A percentile compares a stretch with the other conserved stretches of the same genome.
Evolutionary conservation across 2,113 vertebrate genomes (phyloP).

Genomic region (Gymnocephalus cernua): DNA sequence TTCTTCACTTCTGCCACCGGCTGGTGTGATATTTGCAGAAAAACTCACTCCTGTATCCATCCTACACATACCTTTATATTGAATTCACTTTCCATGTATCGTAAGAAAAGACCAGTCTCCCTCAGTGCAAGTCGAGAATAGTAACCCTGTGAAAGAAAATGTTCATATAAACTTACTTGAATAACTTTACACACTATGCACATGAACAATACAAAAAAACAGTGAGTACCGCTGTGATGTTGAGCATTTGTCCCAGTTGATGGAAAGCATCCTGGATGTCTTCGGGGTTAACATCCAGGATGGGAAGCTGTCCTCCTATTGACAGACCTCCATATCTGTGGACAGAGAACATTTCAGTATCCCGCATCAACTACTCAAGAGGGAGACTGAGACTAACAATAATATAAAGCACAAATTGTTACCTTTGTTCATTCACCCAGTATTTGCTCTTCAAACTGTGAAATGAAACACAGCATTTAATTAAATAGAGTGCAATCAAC

Average conservation of each 20-base stretch:
- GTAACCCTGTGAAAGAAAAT: slow-evolving; percentile 72
- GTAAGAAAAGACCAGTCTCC: slow-evolving; percentile 90
- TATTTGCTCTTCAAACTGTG: slow-evolving; percentile 98
- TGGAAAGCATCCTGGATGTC: slow-evolving; percentile 84
- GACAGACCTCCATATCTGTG: slow-evolving; percentile 95
- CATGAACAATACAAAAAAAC: not conserved
- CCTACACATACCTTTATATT: slow-evolving; percentile 91
- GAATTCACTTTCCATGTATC: slow-evolving; percentile 94
- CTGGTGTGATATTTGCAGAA: not conserved
- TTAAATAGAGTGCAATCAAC: not conserved
- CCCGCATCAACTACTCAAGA: not conserved
- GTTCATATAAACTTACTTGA: not conserved
- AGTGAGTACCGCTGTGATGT: slow-evolving; percentile 89
- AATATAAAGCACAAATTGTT: slow-evolving; percentile 36
- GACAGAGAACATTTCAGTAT: slow-evolving; percentile 20
- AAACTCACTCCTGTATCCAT: not conserved
- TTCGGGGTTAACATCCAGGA: slow-evolving; percentile 86
- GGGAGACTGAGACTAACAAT: not conserved
- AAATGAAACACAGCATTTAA: slow-evolving; percentile 70
- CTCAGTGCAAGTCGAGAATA: slow-evolving; percentile 77
- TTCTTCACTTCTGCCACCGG: not conserved
- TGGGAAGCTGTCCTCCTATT: slow-evolving; percentile 91
- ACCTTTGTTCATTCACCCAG: slow-evolving; percentile 99
- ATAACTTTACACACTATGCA: not conserved
- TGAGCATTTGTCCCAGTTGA: slow-evolving; percentile 91